Percentiles rank a stretch among this genome's conserved stretches.
phyloP scores from a whole-genome alignment of 2,888 invertebrate species.

The Caradrina clavipalpis region DNA sequence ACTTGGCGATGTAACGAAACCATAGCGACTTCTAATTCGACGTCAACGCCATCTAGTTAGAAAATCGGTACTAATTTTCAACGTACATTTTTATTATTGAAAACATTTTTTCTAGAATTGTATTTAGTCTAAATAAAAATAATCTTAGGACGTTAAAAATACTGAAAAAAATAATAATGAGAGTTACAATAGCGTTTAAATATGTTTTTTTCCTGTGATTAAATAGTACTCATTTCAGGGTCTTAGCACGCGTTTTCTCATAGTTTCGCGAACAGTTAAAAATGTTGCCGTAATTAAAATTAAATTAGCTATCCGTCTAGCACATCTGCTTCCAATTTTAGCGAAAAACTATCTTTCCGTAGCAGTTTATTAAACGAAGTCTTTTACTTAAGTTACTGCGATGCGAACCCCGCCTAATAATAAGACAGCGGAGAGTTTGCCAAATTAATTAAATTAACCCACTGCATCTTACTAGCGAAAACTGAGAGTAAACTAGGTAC shows the following conservation, averaged over 20 bases:
- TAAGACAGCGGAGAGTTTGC: conserved; percentile 57
- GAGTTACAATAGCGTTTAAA: background rate
- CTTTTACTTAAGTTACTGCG: conserved; percentile 60
- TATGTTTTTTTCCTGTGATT: background rate
- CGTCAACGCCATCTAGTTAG: conserved; percentile 33
- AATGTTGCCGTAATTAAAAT: conserved; percentile 60
- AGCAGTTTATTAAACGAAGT: conserved; percentile 61
- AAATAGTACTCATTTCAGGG: conserved; percentile 11
- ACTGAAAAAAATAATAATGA: no score
- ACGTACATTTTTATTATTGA: background rate
- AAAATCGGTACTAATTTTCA: conserved; percentile 7
- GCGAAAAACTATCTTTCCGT: conserved; percentile 53
- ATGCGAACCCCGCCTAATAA: conserved; percentile 63
- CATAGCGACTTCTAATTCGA: conserved; percentile 39
- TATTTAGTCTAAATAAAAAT: background rate
- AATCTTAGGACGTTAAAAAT: no score
- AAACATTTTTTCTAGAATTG: background rate
- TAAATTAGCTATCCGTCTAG: conserved; percentile 65
- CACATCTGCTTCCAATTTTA: conserved; percentile 63
- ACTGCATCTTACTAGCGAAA: conserved; percentile 59
- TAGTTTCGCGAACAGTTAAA: conserved; percentile 53
- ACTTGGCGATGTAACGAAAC: conserved; percentile 24
- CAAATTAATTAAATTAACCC: conserved; percentile 65
- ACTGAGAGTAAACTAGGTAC: conserved; percentile 31
- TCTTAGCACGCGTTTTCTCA: conserved; percentile 15